Evolutionary conservation across 2,888 invertebrate genomes (phyloP).

Genomic region (Microchrysa polita): DNA sequence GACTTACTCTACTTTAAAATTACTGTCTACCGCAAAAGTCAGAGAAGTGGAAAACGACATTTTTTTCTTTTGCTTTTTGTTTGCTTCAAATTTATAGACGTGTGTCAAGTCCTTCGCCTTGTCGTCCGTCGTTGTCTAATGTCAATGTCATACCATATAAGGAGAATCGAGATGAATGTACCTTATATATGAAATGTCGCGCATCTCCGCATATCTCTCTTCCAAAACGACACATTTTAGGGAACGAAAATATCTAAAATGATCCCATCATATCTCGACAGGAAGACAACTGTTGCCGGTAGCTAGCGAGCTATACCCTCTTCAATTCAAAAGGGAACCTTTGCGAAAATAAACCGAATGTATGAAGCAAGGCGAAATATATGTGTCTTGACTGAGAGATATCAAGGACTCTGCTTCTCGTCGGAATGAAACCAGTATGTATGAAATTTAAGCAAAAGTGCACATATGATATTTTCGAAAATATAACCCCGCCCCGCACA

Average conservation of each 20-base stretch:
- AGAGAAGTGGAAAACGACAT: constrained; percentile 41
- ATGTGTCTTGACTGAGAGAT: background rate
- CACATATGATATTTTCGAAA: constrained; percentile 31
- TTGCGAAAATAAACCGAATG: background rate
- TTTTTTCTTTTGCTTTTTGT: no score
- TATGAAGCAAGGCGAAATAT: background rate
- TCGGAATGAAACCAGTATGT: background rate
- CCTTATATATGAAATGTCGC: constrained; percentile 18
- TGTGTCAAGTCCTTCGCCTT: constrained; percentile 14
- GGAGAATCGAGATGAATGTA: constrained; percentile 6
- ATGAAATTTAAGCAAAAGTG: constrained; percentile 30
- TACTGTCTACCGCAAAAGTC: constrained; percentile 32
- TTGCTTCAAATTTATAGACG: constrained; percentile 23
- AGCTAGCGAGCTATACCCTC: background rate
- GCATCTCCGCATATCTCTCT: constrained; percentile 17
- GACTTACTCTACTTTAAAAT: constrained; percentile 35
- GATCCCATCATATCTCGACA: constrained; percentile 46
- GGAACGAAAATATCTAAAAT: constrained; percentile 46
- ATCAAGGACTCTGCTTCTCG: constrained; percentile 1
- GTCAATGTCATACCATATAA: constrained; percentile 19
- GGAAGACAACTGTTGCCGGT: constrained; percentile 49
- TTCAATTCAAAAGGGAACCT: constrained; percentile 11
- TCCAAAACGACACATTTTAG: constrained; percentile 22
- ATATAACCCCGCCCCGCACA: constrained; percentile 45
- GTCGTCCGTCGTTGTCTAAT: constrained; percentile 10